Evolutionary conservation across 1,140 invertebrate genomes (phyloP).

Genomic region (Chlorops oryzae): DNA sequence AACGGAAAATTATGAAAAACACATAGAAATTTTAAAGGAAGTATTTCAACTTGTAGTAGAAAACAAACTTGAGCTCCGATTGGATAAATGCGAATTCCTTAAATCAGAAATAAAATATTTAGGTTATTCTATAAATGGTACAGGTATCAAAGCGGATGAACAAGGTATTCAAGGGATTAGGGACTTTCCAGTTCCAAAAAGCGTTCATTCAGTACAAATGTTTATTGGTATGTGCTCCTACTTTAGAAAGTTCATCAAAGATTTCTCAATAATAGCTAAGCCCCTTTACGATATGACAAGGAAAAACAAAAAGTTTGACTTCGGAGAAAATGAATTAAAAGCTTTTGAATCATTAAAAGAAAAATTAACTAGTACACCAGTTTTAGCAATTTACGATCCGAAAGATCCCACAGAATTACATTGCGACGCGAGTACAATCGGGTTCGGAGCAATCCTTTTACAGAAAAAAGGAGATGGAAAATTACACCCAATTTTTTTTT

Average conservation of each 20-base stretch:
- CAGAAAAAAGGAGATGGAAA: slow-evolving; percentile 17
- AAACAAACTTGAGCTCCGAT: slow-evolving; percentile 38
- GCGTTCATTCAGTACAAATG: too few species aligned
- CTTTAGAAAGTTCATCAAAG: slow-evolving; percentile 18
- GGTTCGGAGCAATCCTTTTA: slow-evolving; percentile 23
- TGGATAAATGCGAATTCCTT: slow-evolving; percentile 41
- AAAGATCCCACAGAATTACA: too few species aligned
- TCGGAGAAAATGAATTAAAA: too few species aligned
- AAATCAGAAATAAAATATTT: slow-evolving; percentile 18
- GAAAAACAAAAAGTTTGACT: slow-evolving; percentile 24
- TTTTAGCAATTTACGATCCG: too few species aligned
- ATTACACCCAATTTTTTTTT: slow-evolving; percentile 9
- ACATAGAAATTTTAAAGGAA: slow-evolving; percentile 13
- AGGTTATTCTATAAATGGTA: slow-evolving; percentile 18
- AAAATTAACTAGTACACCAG: too few species aligned
- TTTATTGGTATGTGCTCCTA: neutral
- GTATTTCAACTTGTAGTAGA: slow-evolving; percentile 24
- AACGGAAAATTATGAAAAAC: neutral
- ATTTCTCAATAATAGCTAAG: slow-evolving; percentile 26
- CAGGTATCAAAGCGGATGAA: too few species aligned
- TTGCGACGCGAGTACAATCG: slow-evolving; percentile 19
- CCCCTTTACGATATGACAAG: slow-evolving; percentile 23
- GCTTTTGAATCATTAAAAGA: too few species aligned
- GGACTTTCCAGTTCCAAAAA: too few species aligned
- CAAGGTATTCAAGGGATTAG: too few species aligned